Evolutionary conservation across 1,140 invertebrate species (phyloP), one percentile per base, ranked within the genome.

Genomic region (Megathymus violae): DNA sequence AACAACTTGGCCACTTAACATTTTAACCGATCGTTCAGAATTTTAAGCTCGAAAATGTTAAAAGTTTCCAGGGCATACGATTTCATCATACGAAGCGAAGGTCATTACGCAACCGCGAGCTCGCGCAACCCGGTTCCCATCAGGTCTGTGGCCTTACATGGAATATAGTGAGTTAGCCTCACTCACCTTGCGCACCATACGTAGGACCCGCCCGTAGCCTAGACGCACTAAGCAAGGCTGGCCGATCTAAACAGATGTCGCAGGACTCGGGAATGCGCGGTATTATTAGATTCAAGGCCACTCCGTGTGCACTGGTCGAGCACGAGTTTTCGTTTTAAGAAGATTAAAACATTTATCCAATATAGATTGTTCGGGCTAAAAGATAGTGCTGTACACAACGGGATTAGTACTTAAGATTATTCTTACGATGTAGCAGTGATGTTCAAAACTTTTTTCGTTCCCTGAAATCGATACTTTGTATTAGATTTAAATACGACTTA

Each of bases 221-320:
- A 47, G 6, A 15, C 25, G 48, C 11, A 25, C 41, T 44, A 58
- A 44, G 40, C 41, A 34, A 58, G 52, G 51, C 31, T 56, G 51
- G 17, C 27, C 38, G 46, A 4, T 48, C 46, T 48, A 48, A 43
- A 56, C 48, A 58, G 19, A 44, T 61, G 58, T 65, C 60, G 64
- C 60, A 44, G 56, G 54, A 61, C 41, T 58, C 67, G 25, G 71
- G 71, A 74, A 73, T 73, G 71, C 58, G 41, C 34, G 41, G 43
- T 73, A 74, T 74, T 70, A 65, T 65, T 70, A 74, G 65, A 62
- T 22, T 48, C 67, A 70, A 70, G 68, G 71, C 62, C 60, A 40
- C 16, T 6, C 44, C 52, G 52, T 31, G 10, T 56, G 51, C 51
- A 31, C 22, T 17, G 40, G 13, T 31, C 40, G 22, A 44, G 11